Evolutionary conservation across 2,888 invertebrate species (phyloP).

Genomic region (Drosophila paranaensis): DNA sequence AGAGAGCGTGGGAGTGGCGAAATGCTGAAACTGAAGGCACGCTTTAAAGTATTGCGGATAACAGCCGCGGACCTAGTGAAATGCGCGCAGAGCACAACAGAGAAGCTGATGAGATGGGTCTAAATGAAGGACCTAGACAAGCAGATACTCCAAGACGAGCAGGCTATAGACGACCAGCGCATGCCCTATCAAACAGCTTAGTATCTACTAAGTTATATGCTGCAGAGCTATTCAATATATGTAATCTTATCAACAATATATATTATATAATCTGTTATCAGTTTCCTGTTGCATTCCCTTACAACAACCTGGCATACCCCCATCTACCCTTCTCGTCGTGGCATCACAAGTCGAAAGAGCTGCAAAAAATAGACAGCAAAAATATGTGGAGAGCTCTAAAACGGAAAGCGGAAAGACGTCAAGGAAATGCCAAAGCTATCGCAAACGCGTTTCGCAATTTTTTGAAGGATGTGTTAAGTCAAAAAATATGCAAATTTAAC

Average conservation of each 20-base stretch:
- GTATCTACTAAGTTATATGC: no score
- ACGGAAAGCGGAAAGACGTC: constrained; percentile 70
- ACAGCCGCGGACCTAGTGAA: neutral
- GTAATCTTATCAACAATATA: no score
- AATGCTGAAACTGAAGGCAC: constrained; percentile 2
- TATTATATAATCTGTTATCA: no score
- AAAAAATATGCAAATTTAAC: constrained; percentile 76
- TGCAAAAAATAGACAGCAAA: constrained; percentile 34
- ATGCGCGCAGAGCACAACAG: neutral
- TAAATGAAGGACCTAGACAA: neutral
- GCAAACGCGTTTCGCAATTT: constrained; percentile 78
- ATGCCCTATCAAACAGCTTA: neutral
- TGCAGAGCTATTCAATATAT: no score
- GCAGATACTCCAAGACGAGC: neutral
- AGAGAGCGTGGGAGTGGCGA: neutral
- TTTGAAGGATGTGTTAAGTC: constrained; percentile 80
- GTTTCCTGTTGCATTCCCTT: neutral
- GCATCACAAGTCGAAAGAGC: neutral
- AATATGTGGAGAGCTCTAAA: constrained; percentile 41
- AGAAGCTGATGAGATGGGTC: neutral
- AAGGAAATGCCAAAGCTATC: constrained; percentile 79
- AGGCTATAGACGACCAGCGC: neutral
- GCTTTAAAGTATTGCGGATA: constrained; percentile 48
- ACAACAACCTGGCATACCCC: neutral
- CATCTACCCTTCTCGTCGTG: neutral